Evolutionary conservation across 1,140 invertebrate species (phyloP), one percentile per base, ranked within the genome.

Genomic region (Drosophila neocordata): DNA sequence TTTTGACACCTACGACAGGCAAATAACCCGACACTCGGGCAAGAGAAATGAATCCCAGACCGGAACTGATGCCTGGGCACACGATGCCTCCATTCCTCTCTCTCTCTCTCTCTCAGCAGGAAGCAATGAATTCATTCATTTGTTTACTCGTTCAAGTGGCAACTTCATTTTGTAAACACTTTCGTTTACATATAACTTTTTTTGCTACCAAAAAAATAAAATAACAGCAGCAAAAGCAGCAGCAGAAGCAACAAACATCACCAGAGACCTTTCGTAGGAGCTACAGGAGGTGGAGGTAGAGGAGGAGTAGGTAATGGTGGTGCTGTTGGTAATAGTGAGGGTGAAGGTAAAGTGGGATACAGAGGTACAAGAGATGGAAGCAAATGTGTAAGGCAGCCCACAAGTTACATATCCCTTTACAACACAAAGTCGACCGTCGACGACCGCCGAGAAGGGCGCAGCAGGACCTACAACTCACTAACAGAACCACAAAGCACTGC

Each of bases 151-250:
- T 81, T 87, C 79, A 87, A 87, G 83, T 87, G 83, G 83, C 83
- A 87, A 88, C 84, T 87, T 87, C 83, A 87, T 87, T 87, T 83
- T 87, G 83, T 87, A 87, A 87, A 87, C 83, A 87, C 83, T 87
- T 87, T 87, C 83, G 83, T 87, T 87, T 87, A 88, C 83, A 87
- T 88, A 87, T 79, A 88, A 87, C 79, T 87, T 87, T 79, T 72
- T 74, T 31, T 48, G 41, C 41, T 48, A 48, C 62, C 31, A 56
- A 66, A 80, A 80, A 73, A 75, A 69, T 76, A 68, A 60, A 65
- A 74, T 62, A 59, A 74, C 81, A 81, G 51, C 77, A 77, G 57
- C 71, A 18, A 12, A 77, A 57, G n/a, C n/a, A n/a, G n/a, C 71
- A 20, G 22, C 8, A 64, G 72, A 20, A 51, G 55, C 44, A 27